Evolutionary conservation across 2,113 vertebrate genomes (phyloP), one percentile per base, ranked within the genome.

Genomic region (Piaya cayana): DNA sequence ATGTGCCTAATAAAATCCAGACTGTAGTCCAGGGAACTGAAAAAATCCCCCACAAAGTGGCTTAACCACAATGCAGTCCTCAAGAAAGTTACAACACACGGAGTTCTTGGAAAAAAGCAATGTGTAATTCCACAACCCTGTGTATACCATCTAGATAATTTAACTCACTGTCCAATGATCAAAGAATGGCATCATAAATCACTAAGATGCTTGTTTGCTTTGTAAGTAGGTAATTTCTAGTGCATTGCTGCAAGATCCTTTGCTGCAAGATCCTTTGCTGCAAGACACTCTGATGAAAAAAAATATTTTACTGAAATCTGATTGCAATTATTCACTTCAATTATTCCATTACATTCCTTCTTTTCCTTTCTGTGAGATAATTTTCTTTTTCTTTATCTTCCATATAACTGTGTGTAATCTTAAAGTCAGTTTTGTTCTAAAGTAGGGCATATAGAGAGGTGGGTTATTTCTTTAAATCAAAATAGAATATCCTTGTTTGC

Each of bases 31-130:
- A 76, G 62, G 29, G 13, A 95, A 37, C 6, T 8, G 9, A 76
- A 79, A 25, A 26, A 32, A 53, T 19, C 43, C 43, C 14, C 15
- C 49, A 52, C 37, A 52, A 77, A 88, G 27, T 82, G 67, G 55
- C 8, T 45, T 80, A 94, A 93, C 50, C 71, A 65, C 71, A 91
- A 69, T 19, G 14, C 42, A 80, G 36, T 47, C 68, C 32, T 92
- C 88, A 92, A 86, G 34, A 74, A 95, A 91, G 23, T 70, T 83
- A n/a, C n/a, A 86, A 91, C 68, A 90, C 64, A 70, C 89, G 82
- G 59, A 85, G 21, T 59, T 90, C 37, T 82, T 77, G 90, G 70
- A 94, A 86, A 8, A 85, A 90, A 77, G 30, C 4, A 74, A 50
- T 19, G 18, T 43, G 18, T 30, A 82, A 79, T 90, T 82, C 52